A percentile compares a stretch with the other conserved stretches of the same genome.
Evolutionary conservation across 1,140 invertebrate genomes (phyloP).

Genomic region (Muscidifurax raptorellus): DNA sequence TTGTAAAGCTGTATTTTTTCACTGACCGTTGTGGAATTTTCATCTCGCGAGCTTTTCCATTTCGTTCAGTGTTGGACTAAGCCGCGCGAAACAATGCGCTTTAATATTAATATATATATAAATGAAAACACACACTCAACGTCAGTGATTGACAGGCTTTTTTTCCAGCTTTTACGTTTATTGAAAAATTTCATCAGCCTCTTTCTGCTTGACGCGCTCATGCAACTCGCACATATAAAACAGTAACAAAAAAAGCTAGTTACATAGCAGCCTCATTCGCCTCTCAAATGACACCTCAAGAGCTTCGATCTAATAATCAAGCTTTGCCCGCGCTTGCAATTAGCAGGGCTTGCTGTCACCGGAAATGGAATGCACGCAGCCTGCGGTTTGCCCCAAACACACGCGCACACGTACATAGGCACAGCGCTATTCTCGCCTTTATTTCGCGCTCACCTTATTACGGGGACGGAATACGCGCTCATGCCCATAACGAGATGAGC

Average conservation of each 20-base stretch:
- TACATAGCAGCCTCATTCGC: neutral
- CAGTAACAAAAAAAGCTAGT: neutral
- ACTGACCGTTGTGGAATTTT: no score
- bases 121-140: no score
- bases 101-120: no score
- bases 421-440: neutral
- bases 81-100: no score
- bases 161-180: no score
- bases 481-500: slow-evolving; percentile 1
- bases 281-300: neutral
- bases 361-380: slow-evolving; percentile 18
- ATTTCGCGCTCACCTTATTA: slow-evolving; percentile 11
- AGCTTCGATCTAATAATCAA: neutral
- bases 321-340: neutral
- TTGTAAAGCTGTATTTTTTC: no score
- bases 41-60: no score
- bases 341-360: neutral
- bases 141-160: no score
- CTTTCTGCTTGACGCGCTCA: no score
- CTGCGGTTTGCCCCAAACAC: neutral
- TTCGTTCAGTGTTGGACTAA: no score
- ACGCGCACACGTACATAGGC: neutral
- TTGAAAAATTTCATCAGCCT: no score
- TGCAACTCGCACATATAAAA: no score
- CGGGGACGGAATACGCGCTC: neutral